A percentile compares a stretch with the other conserved stretches of the same genome.
phyloP scores from a whole-genome alignment of 2,888 invertebrate genomes.

The Nomada ferruginata region DNA sequence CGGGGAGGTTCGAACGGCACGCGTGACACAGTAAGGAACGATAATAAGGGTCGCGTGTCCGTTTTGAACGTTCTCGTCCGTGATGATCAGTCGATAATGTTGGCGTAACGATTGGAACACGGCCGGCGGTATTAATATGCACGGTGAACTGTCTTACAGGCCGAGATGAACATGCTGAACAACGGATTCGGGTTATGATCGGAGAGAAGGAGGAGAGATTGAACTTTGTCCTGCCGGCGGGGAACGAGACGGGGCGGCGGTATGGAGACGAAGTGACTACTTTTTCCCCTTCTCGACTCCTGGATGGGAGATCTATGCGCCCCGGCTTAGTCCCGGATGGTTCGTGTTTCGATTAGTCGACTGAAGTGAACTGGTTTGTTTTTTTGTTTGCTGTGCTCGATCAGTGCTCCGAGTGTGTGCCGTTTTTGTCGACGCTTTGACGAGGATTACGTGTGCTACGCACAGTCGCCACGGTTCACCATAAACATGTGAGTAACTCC shows the following conservation, averaged over 20 bases:
- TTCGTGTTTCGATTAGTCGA: slow-evolving; percentile 51
- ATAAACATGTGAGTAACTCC: slow-evolving; percentile 42
- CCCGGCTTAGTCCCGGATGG: slow-evolving; percentile 62
- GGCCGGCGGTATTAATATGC: neutral
- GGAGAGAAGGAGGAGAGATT: neutral
- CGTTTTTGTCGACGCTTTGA: slow-evolving; percentile 41
- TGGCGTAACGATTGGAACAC: neutral
- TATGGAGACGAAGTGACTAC: slow-evolving; percentile 60
- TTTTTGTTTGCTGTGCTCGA: slow-evolving; percentile 44
- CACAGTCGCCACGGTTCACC: slow-evolving; percentile 29
- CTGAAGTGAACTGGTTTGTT: slow-evolving; percentile 59
- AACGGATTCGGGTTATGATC: neutral
- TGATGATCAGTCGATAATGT: neutral
- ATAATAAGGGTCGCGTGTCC: neutral
- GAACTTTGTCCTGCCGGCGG: slow-evolving; percentile 11
- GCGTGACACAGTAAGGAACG: neutral
- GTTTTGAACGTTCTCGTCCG: neutral
- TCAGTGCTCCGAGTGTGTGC: slow-evolving; percentile 65
- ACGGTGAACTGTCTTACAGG: slow-evolving; percentile 10
- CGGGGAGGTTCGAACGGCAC: neutral
- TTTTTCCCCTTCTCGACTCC: slow-evolving; percentile 3
- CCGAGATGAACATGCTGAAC: neutral
- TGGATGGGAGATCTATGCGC: slow-evolving; percentile 27
- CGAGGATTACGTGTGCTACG: slow-evolving; percentile 62
- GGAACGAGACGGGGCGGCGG: slow-evolving; percentile 11